Base-by-base conservation (phyloP, 2,888 invertebrate species). In the Branchinecta sandiegonensis region DNA sequence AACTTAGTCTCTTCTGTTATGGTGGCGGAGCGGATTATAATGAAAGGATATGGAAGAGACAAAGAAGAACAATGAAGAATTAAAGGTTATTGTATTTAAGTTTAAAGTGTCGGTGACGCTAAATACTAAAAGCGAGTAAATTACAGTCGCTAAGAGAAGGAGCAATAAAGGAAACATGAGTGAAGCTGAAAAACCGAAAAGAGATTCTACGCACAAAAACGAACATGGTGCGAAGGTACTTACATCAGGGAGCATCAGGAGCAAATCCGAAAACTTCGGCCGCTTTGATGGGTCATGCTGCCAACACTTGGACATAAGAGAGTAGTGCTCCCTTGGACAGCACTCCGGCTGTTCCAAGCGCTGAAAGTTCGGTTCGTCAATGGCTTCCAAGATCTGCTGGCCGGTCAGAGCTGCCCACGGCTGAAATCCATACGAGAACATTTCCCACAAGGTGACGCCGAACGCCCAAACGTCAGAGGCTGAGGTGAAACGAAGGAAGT, bases 381-480 rank as follows among this genome's bases (percentile, higher is more conserved):
- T 94, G 8, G 94, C 90, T 78, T 94, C 94, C 8, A 97, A 79
- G 73, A 97, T 97, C 79, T 95, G 93, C 72, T 92, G 88, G 0
- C 93, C 93, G 0, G 92, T 94, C 67, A 93, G 82, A 0, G 93
- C 94, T 0, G 91, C 90, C 97, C 97, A 99, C 0, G 99, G 99
- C 78, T 96, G 95, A 77, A 94, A 93, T 1, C 97, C 97, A 76
- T 96, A 97, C 0, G 94, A 78, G 97, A 69, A 99, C 92, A 97
- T 93, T 79, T 99, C 99, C 97, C 97, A 99, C 0, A 99, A 81
- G n/a, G 95, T 94, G 0, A 96, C 93, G 5, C 92, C 97, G 77
- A 88, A 99, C 0, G 97, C 94, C 97, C 97, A 99, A 0, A 96
- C 94, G 77, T 99, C 99, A 69, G 94, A 94, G 8, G 95, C 88